A percentile compares a stretch with the other conserved stretches of the same genome.
Conservation (phyloP, 2,888 invertebrate species). For the Polietes domitor region DNA sequence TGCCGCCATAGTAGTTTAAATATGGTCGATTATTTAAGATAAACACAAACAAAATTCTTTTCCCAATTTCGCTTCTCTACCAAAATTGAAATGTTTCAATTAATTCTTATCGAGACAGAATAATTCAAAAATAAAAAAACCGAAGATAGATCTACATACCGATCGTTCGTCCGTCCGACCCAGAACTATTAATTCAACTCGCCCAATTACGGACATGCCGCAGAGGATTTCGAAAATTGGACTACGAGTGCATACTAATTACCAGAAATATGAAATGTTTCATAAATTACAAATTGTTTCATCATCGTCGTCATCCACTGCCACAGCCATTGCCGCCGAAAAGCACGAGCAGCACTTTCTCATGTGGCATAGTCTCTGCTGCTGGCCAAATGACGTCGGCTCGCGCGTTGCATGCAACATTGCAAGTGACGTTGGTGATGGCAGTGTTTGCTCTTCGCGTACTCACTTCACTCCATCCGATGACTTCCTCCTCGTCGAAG, state of each 20-base stretch:
- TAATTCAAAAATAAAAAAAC: neutral
- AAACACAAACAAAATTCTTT: neutral
- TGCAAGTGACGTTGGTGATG: neutral
- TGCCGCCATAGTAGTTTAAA: neutral
- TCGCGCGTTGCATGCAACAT: neutral
- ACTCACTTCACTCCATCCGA: neutral
- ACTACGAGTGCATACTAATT: constrained; percentile 6
- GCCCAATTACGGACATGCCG: neutral
- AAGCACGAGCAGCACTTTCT: neutral
- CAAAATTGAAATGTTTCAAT: constrained; percentile 17
- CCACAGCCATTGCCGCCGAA: neutral
- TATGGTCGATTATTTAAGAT: neutral
- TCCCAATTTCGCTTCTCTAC: neutral
- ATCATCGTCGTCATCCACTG: neutral
- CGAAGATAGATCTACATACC: neutral
- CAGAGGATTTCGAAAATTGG: neutral
- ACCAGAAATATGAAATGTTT: constrained; percentile 16
- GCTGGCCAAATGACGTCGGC: neutral
- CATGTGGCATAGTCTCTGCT: neutral
- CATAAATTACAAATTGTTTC: constrained; percentile 23
- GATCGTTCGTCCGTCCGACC: neutral
- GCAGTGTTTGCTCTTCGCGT: neutral
- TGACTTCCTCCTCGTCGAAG: no score
- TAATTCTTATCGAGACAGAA: constrained; percentile 7
- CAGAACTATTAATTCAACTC: constrained; percentile 2